Percentiles rank a stretch among this genome's conserved stretches.
Evolutionary conservation across 2,113 vertebrate genomes (phyloP).

Genomic region (Crocuta crocuta): DNA sequence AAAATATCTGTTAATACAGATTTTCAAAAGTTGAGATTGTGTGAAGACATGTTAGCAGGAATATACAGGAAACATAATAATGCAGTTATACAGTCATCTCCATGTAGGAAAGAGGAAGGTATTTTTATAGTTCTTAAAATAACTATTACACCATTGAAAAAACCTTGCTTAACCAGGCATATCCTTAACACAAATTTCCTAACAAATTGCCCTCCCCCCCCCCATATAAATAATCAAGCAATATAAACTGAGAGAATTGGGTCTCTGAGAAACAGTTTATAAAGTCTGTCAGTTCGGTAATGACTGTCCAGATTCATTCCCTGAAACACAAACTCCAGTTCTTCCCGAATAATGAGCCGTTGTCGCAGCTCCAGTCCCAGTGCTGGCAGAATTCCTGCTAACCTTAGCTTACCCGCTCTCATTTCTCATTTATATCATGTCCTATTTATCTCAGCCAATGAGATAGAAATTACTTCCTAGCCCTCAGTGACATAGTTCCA

Average conservation of each 20-base stretch:
- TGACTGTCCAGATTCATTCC: conserved; percentile 81
- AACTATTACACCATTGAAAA: conserved; percentile 13
- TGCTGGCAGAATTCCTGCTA: conserved; percentile 72
- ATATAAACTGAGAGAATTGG: conserved; percentile 68
- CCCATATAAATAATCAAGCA: conserved; percentile 64
- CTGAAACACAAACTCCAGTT: conserved; percentile 79
- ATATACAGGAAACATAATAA: not conserved
- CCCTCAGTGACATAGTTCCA: conserved; percentile 66
- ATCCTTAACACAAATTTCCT: conserved; percentile 60
- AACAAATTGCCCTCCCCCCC: conserved; percentile 49
- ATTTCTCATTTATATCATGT: conserved; percentile 78
- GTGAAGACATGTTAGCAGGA: not conserved
- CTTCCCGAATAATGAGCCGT: conserved; percentile 76
- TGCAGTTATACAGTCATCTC: not conserved
- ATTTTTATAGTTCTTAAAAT: conserved; percentile 50
- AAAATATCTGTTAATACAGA: conserved; percentile 17
- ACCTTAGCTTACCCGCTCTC: conserved; percentile 76
- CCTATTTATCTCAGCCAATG: conserved; percentile 67
- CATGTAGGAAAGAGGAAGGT: not conserved
- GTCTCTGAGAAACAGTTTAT: conserved; percentile 77
- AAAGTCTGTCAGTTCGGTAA: conserved; percentile 79
- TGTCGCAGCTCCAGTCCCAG: conserved; percentile 66
- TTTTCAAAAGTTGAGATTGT: conserved; percentile 5
- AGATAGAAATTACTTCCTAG: conserved; percentile 77
- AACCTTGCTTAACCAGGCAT: conserved; percentile 30